phyloP scores from a whole-genome alignment of 1,140 invertebrate species.

The Drosophila sturtevanti region DNA sequence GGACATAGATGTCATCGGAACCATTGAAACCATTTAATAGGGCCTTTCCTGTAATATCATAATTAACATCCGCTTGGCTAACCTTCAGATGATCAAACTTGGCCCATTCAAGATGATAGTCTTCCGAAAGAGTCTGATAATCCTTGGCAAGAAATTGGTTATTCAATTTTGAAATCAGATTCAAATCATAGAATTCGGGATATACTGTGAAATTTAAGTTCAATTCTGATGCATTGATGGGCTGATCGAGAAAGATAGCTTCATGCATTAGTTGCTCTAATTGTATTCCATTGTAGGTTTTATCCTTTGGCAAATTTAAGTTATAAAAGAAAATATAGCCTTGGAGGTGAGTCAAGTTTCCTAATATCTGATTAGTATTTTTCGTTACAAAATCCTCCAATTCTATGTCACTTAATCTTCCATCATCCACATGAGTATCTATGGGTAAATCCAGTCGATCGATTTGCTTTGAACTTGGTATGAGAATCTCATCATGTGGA shows the following conservation, averaged over 20 bases:
- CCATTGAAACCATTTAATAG: conserved; percentile 46
- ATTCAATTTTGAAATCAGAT: conserved; percentile 45
- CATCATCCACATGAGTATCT: conserved; percentile 56
- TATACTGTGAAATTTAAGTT: conserved; percentile 37
- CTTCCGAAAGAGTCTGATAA: conserved; percentile 60
- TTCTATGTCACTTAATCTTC: conserved; percentile 79
- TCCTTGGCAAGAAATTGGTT: conserved; percentile 32
- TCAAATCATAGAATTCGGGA: conserved; percentile 29
- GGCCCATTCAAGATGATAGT: conserved; percentile 44
- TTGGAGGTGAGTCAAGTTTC: conserved; percentile 60
- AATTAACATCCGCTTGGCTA: conserved; percentile 37
- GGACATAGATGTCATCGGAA: conserved; percentile 46
- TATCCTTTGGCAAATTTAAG: conserved; percentile 55
- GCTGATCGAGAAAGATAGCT: conserved; percentile 69
- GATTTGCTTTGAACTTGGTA: conserved; percentile 82
- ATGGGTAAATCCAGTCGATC: conserved; percentile 66
- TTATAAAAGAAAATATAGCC: conserved; percentile 83
- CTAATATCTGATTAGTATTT: conserved; percentile 80
- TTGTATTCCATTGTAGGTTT: conserved; percentile 76
- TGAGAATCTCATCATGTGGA: conserved; percentile 56
- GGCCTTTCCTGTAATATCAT: conserved; percentile 45
- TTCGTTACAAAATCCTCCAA: conserved; percentile 82
- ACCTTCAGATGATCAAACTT: conserved; percentile 41
- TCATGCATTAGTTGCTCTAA: conserved; percentile 77
- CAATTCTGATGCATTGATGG: conserved; percentile 22